These are phyloP conservation scores for Antennarius striatus DNA, from an alignment of 2,113 vertebrate genomes.

Conservation along the genomic window DNA sequence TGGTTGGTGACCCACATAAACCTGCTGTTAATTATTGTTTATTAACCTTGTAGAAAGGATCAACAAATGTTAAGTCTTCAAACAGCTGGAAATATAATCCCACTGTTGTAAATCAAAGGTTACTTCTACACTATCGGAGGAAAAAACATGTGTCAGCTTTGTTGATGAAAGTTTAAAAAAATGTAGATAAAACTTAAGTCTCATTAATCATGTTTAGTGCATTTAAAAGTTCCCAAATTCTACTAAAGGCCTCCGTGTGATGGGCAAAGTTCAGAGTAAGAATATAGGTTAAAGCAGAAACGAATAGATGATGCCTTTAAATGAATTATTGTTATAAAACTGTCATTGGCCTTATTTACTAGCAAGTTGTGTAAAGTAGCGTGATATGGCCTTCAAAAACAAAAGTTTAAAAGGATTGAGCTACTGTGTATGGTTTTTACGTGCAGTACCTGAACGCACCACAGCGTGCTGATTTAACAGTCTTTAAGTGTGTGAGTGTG, in stretches of 20 bases:
- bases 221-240: background rate
- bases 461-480: background rate
- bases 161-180: too few species aligned
- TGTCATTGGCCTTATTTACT: too few species aligned
- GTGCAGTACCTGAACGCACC: background rate
- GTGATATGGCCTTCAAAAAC: too few species aligned
- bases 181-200: background rate
- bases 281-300: too few species aligned
- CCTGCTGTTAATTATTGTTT: conserved; percentile 67
- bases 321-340: too few species aligned
- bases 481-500: too few species aligned
- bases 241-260: too few species aligned
- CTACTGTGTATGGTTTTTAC: background rate
- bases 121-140: background rate
- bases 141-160: too few species aligned
- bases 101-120: conserved; percentile 54
- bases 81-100: conserved; percentile 26
- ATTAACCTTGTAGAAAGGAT: conserved; percentile 32
- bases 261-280: too few species aligned
- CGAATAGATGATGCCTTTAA: too few species aligned
- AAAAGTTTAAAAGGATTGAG: too few species aligned
- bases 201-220: background rate
- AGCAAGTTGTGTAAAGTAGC: too few species aligned
- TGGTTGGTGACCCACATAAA: conserved; percentile 32
- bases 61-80: conserved; percentile 20